Evolutionary conservation across 1,140 invertebrate species (phyloP).

Genomic region (Papilio polytes): DNA sequence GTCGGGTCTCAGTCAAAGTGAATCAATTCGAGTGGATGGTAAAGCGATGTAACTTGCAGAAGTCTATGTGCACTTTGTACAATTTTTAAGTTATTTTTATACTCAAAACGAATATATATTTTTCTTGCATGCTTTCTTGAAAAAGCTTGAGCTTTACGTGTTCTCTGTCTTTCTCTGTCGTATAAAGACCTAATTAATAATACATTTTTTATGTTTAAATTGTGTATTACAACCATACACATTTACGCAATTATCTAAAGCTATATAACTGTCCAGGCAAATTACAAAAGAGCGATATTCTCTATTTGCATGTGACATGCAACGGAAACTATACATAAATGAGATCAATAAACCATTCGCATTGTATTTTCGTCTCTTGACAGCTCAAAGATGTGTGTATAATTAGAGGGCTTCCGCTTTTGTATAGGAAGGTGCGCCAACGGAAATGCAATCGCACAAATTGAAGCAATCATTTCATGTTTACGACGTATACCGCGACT

Average conservation of each 20-base stretch:
- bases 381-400: conserved; percentile 45
- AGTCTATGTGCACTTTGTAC: background rate
- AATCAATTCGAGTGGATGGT: conserved; percentile 18
- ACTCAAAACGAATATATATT: too few relatives aligned
- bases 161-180: too few relatives aligned
- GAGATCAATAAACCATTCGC: conserved; percentile 7
- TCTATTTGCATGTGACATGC: background rate
- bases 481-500: conserved; percentile 46
- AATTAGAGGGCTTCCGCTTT: conserved; percentile 61
- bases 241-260: too few relatives aligned
- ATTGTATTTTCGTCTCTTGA: conserved; percentile 22
- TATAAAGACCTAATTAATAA: too few relatives aligned
- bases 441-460: conserved; percentile 61
- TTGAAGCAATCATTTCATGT: conserved; percentile 53
- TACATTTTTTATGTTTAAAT: too few relatives aligned
- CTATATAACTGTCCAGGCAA: too few relatives aligned
- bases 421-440: conserved; percentile 66
- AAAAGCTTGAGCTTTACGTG: too few relatives aligned
- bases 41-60: background rate
- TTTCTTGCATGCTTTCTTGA: too few relatives aligned
- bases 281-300: background rate
- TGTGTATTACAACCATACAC: too few relatives aligned
- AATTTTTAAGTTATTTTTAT: background rate
- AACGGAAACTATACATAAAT: background rate
- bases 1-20: conserved; percentile 13